phyloP scores from a whole-genome alignment of 2,888 invertebrate genomes.

The Drosophila buzzatii region DNA sequence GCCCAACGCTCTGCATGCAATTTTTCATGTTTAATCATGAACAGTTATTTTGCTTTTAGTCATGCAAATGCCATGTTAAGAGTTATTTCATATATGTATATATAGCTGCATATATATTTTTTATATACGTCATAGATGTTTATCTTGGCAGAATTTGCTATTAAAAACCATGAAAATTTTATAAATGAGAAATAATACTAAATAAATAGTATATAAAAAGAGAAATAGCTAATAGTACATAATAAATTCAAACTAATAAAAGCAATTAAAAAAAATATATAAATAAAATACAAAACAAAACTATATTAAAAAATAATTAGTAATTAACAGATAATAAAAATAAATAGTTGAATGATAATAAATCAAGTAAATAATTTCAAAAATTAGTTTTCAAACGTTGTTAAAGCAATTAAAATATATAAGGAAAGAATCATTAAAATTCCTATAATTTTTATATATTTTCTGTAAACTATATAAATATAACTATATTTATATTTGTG shows the following conservation, averaged over 20 bases:
- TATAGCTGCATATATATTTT: neutral
- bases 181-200: neutral
- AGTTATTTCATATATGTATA: neutral
- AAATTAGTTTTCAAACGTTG: too few relatives aligned
- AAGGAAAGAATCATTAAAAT: too few relatives aligned
- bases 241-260: neutral
- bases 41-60: constrained; percentile 28
- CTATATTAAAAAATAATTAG: neutral
- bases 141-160: neutral
- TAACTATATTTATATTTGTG: too few relatives aligned
- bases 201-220: neutral
- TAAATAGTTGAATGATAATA: too few relatives aligned
- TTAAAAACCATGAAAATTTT: neutral
- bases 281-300: neutral
- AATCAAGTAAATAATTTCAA: too few relatives aligned
- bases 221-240: neutral
- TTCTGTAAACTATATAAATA: too few relatives aligned
- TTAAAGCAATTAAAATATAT: too few relatives aligned
- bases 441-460: too few relatives aligned
- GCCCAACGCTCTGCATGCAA: constrained; percentile 26
- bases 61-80: constrained; percentile 44
- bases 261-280: too few relatives aligned
- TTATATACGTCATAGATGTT: neutral
- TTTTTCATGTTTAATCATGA: constrained; percentile 36
- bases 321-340: neutral